Base-by-base conservation (phyloP, 2,888 invertebrate species). In the Pseudanteris insignis region DNA sequence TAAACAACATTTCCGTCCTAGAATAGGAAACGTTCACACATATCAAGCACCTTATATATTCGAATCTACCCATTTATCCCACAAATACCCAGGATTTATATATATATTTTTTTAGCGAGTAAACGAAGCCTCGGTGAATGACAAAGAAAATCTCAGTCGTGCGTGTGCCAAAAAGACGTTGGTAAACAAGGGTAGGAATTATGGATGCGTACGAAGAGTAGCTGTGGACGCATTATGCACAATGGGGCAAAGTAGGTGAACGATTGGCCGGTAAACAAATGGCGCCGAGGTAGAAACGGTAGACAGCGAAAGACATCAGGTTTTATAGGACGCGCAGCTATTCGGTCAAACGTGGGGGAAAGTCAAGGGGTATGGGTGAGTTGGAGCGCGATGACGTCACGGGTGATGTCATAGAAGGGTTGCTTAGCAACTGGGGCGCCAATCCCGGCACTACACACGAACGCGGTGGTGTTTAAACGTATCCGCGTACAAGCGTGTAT, bases 341-440 rank as follows among this genome's bases (percentile, higher is more conserved):
- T 44, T 44, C 43, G 41, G 51, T 43, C 46, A 46, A 46, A 37
- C 21, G 54, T 26, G 37, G 30, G 38, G 30, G 15, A 18, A 6
- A 18, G 18, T 6, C 4, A 18, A 6, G 4, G 24, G 37, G 37
- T 2, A 15, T 11, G 29, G 9, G 53, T 12, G 44, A 14, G 21
- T 33, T 11, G 32, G 15, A 13, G 26, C 26, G 26, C 26, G 13
- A 46, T 55, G 55, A 55, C 55, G 55, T 55, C 55, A 55, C 29
- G 9, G 28, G 34, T 55, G 55, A 55, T 47, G 55, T 55, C 55
- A 55, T 55, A 55, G 46, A 40, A 47, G 29, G 55, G 55, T 55
- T 46, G 55, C 55, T 46, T 55, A 47, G 55, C 55, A 55, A 55
- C 55, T 43, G 40, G 44, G 32, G 44, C 53, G 37, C 43, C 43